These are phyloP conservation scores for Lagria hirta DNA, from an alignment of 2,888 invertebrate species.

Conservation along the genomic window DNA sequence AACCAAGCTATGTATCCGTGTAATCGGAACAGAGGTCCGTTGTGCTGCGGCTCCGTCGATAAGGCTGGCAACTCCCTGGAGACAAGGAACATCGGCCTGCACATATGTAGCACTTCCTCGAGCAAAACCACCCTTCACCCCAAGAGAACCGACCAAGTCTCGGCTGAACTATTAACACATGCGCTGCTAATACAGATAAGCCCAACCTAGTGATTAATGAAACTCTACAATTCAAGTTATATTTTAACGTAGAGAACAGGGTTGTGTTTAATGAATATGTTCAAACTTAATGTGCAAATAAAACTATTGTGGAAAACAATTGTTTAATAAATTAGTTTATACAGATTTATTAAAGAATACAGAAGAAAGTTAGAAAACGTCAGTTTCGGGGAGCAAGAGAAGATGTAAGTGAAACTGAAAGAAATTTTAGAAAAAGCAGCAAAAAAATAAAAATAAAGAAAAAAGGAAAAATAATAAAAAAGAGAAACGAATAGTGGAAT, in stretches of 20 bases:
- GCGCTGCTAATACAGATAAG: constrained; percentile 44
- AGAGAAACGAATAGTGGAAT: too few species aligned
- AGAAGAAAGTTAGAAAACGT: too few species aligned
- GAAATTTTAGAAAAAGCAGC: too few species aligned
- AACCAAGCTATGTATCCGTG: constrained; percentile 51
- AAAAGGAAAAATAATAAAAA: too few species aligned
- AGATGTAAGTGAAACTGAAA: too few species aligned
- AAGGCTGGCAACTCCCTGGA: constrained; percentile 50
- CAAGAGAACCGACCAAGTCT: constrained; percentile 41
- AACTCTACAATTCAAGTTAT: constrained; percentile 35
- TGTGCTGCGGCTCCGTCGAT: constrained; percentile 49
- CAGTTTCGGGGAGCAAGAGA: too few species aligned
- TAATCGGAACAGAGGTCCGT: constrained; percentile 52
- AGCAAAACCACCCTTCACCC: constrained; percentile 46
- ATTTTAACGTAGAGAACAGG: constrained; percentile 44
- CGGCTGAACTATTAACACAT: constrained; percentile 50
- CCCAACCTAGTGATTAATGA: constrained; percentile 43
- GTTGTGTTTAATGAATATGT: too few species aligned
- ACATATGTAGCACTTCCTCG: constrained; percentile 54
- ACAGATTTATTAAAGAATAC: too few species aligned
- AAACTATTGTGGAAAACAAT: too few species aligned
- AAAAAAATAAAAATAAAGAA: too few species aligned
- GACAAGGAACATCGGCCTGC: constrained; percentile 49
- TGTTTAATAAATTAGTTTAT: too few species aligned
- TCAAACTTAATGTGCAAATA: too few species aligned